phyloP scores from a whole-genome alignment of 1,140 invertebrate species.

The Philotrypesis tridentata region DNA sequence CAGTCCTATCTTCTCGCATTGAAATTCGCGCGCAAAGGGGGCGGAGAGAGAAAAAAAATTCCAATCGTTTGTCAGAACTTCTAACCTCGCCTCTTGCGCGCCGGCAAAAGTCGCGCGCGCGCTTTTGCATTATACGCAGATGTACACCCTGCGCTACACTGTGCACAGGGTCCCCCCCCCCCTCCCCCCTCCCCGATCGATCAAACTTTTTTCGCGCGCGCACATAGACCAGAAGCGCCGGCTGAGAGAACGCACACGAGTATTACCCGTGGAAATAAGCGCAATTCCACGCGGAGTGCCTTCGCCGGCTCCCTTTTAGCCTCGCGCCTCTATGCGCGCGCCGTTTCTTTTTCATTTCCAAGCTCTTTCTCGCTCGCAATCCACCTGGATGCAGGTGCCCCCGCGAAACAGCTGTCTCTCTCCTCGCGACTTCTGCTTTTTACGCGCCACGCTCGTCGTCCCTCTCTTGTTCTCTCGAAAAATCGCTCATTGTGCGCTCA shows the following conservation, averaged over 20 bases:
- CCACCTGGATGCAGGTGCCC: slow-evolving; percentile 42
- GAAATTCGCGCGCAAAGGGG: not conserved
- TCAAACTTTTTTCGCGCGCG: slow-evolving; percentile 11
- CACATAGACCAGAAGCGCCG: too few relatives aligned
- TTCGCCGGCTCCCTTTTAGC: not conserved
- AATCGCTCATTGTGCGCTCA: slow-evolving; percentile 1
- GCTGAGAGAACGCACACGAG: not conserved
- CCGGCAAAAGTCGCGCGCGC: not conserved
- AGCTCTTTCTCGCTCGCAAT: too few relatives aligned
- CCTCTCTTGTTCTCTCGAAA: not conserved
- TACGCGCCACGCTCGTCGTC: not conserved
- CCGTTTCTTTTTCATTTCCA: not conserved
- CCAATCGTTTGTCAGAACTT: slow-evolving; percentile 19
- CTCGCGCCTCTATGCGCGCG: not conserved
- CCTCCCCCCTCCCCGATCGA: slow-evolving; percentile 8
- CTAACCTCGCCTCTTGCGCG: not conserved
- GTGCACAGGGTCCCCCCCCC: too few relatives aligned
- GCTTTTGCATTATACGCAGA: not conserved
- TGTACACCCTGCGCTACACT: too few relatives aligned
- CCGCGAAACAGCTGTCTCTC: slow-evolving; percentile 37
- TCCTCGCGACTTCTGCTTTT: not conserved
- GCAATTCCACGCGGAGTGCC: not conserved
- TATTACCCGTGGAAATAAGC: not conserved
- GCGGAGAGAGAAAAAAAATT: not conserved
- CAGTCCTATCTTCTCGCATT: not conserved